Percentiles rank a stretch among this genome's conserved stretches.
These are phyloP conservation scores for Hemibagrus guttatus DNA, from an alignment of 2,797 vertebrate species.

Conservation along the genomic window DNA sequence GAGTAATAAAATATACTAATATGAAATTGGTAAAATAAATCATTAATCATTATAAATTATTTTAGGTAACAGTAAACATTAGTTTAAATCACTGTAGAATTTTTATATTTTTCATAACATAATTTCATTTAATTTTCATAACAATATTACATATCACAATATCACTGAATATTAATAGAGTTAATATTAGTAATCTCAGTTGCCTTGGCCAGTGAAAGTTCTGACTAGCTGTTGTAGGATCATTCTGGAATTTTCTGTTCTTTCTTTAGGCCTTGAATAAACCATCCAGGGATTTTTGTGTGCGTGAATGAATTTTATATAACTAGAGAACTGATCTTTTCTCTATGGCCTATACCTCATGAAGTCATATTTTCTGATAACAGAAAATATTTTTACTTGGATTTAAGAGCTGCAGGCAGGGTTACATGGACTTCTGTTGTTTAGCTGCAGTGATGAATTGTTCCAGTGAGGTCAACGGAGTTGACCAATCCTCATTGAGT, in stretches of 20 bases:
- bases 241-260: not conserved
- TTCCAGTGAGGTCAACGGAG: not conserved
- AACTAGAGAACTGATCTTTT: not conserved
- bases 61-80: not conserved
- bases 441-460: not conserved
- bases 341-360: not conserved
- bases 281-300: not conserved
- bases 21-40: not conserved
- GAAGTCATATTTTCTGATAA: not conserved
- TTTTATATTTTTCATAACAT: not conserved
- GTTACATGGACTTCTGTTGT: not conserved
- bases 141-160: not conserved
- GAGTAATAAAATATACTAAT: not conserved
- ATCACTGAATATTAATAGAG: not conserved
- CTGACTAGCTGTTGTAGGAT: not conserved
- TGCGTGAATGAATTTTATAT: not conserved
- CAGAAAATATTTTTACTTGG: not conserved
- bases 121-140: not conserved
- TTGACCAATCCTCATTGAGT: not conserved
- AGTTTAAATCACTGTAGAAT: not conserved
- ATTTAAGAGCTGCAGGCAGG: not conserved
- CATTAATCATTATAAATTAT: not conserved
- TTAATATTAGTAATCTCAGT: not conserved
- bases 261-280: not conserved
- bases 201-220: not conserved